phyloP scores from a whole-genome alignment of 2,113 vertebrate genomes.

The Sorex araneus region DNA sequence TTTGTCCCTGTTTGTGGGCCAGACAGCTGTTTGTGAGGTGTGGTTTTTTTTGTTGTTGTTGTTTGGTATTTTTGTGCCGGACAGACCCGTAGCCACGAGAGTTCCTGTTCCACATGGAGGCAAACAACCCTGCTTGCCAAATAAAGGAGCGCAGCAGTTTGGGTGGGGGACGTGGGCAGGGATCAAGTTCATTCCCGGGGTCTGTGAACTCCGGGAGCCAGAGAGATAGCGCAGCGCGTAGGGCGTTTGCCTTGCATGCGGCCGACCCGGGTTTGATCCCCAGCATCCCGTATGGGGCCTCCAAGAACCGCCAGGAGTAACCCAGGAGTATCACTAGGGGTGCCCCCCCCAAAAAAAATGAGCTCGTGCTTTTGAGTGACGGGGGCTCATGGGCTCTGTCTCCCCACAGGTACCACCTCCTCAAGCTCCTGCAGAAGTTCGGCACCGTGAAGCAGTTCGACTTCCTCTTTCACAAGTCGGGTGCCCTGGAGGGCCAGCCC shows the following conservation, averaged over 20 bases:
- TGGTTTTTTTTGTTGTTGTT: slow-evolving; percentile 25
- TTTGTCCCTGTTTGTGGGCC: slow-evolving; percentile 65
- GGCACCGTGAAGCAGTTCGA: slow-evolving; percentile 99
- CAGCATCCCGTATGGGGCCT: no score
- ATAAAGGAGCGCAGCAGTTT: slow-evolving; percentile 60
- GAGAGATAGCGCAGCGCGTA: no score
- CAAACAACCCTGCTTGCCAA: slow-evolving; percentile 80
- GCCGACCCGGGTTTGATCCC: no score
- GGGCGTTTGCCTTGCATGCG: no score
- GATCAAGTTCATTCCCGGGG: background rate
- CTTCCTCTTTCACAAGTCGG: slow-evolving; percentile 99
- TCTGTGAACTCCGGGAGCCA: slow-evolving; percentile 26
- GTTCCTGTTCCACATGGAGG: slow-evolving; percentile 74
- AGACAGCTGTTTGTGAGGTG: slow-evolving; percentile 74
- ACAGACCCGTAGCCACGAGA: slow-evolving; percentile 58
- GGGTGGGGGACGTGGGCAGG: background rate
- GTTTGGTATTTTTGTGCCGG: slow-evolving; percentile 75
- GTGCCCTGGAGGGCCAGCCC: slow-evolving; percentile 97
- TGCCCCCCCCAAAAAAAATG: no score
- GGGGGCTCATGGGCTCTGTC: slow-evolving; percentile 37
- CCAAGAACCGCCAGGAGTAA: no score
- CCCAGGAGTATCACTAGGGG: no score
- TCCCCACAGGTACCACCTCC: slow-evolving; percentile 93
- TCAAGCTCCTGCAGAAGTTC: slow-evolving; percentile 98
- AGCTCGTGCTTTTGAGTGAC: no score